phyloP scores from a whole-genome alignment of 2,888 invertebrate species.

The Marronus borbonicus region DNA sequence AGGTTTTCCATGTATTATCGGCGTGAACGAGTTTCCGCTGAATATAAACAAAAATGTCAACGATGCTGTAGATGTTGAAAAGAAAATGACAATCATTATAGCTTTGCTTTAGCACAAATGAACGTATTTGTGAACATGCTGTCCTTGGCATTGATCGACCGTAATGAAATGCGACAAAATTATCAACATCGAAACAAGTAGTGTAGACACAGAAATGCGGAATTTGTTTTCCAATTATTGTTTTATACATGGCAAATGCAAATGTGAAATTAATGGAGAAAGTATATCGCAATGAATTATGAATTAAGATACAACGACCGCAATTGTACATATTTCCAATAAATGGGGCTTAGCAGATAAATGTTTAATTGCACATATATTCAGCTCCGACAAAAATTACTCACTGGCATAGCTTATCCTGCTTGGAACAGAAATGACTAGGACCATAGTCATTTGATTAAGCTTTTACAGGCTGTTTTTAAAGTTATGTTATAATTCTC shows the following conservation, averaged over 20 bases:
- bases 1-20: conserved; percentile 27
- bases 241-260: background rate
- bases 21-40: conserved; percentile 17
- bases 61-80: background rate
- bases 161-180: conserved; percentile 27
- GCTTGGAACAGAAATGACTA: no score
- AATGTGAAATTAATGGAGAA: no score
- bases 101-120: background rate
- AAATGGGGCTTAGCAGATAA: no score
- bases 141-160: conserved; percentile 19
- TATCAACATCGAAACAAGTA: background rate
- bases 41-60: conserved; percentile 41
- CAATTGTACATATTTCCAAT: no score
- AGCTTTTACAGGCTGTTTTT: no score
- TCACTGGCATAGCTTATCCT: no score
- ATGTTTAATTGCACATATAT: no score
- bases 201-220: background rate
- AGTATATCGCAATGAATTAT: no score
- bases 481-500: no score
- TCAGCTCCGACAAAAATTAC: no score
- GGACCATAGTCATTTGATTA: no score
- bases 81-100: conserved; percentile 14
- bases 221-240: background rate
- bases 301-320: no score
- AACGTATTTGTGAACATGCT: background rate